phyloP scores from a whole-genome alignment of 2,888 invertebrate genomes.

The Hypsopygia costalis region DNA sequence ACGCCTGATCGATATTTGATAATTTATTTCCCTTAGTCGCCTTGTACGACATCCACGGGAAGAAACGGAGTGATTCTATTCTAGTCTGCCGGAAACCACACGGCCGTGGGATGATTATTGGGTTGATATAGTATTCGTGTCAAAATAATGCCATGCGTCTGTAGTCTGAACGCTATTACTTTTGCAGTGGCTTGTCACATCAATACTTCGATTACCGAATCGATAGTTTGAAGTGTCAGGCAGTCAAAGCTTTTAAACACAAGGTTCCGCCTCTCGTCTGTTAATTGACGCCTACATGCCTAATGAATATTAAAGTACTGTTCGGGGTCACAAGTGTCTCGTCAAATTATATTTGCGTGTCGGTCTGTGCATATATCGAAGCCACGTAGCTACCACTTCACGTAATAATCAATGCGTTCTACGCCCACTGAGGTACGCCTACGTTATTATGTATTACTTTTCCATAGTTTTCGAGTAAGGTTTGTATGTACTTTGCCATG shows the following conservation, averaged over 20 bases:
- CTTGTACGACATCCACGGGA: too few relatives aligned
- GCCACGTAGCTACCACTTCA: constrained; percentile 11
- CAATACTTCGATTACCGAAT: constrained; percentile 10
- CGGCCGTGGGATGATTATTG: too few relatives aligned
- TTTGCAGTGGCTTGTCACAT: constrained; percentile 10
- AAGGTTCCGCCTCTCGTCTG: constrained; percentile 48
- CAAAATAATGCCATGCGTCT: too few relatives aligned
- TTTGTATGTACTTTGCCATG: not conserved
- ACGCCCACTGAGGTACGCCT: constrained; percentile 19
- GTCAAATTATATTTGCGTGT: constrained; percentile 35
- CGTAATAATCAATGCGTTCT: constrained; percentile 20
- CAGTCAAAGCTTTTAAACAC: constrained; percentile 30
- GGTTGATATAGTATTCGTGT: too few relatives aligned
- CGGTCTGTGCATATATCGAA: constrained; percentile 25
- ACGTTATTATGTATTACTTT: not conserved
- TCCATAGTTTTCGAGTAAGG: not conserved
- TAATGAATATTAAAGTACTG: constrained; percentile 20
- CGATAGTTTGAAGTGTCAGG: constrained; percentile 13
- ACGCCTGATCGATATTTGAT: too few relatives aligned
- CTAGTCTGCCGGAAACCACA: too few relatives aligned
- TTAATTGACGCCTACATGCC: constrained; percentile 57
- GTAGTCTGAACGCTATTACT: constrained; percentile 1
- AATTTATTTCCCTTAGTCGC: too few relatives aligned
- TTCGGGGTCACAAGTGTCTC: constrained; percentile 37
- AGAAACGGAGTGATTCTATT: too few relatives aligned